These are phyloP conservation scores for Corbicula japonica DNA, from an alignment of 2,888 invertebrate species.

Conservation along the genomic window DNA sequence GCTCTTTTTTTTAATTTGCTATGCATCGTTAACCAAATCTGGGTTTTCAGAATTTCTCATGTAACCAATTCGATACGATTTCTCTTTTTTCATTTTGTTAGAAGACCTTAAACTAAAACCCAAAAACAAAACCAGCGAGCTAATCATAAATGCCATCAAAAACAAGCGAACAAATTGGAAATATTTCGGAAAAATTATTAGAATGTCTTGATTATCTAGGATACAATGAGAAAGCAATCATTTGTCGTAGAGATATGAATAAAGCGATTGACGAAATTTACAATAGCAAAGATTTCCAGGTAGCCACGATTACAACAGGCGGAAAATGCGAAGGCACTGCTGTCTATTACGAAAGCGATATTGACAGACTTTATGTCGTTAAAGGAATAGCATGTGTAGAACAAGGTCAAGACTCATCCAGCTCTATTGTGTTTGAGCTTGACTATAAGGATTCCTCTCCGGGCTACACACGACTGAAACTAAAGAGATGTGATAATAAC, in stretches of 20 bases:
- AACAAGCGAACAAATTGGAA: no score
- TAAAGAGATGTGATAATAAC: background rate
- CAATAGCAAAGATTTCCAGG: background rate
- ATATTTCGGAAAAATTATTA: no score
- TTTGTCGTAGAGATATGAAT: background rate
- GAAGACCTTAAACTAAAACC: no score
- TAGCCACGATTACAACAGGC: background rate
- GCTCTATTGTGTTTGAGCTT: background rate
- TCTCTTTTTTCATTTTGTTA: no score
- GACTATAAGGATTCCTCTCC: background rate
- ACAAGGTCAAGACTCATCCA: background rate
- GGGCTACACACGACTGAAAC: conserved; percentile 3
- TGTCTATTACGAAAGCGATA: conserved; percentile 8
- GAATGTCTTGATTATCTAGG: background rate
- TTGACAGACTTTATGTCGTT: background rate
- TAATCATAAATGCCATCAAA: no score
- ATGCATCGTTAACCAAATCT: no score
- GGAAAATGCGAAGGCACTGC: conserved; percentile 7
- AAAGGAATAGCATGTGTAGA: conserved; percentile 1
- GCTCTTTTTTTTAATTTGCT: no score
- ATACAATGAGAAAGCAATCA: conserved; percentile 1
- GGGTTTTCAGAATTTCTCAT: no score
- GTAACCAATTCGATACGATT: no score
- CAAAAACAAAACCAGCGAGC: no score
- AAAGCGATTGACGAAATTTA: background rate